Conservation (phyloP, 2,797 vertebrate genomes). For the Gymnoscopelus microlampas region DNA sequence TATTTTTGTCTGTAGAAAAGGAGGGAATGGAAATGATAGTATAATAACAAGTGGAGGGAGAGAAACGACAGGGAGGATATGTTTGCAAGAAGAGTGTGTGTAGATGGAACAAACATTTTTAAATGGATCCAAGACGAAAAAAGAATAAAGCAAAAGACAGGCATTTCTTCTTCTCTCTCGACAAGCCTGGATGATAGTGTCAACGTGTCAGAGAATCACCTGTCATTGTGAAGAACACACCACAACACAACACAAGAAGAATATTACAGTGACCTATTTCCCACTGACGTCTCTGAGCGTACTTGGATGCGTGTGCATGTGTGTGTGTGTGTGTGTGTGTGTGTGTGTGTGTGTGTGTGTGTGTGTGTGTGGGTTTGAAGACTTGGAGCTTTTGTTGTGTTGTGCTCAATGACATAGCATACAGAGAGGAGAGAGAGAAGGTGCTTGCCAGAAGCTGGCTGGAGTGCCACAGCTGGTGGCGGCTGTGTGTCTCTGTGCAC, state of each 20-base stretch:
- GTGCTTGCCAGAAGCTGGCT: neutral
- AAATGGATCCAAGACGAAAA: neutral
- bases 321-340: neutral
- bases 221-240: slow-evolving; percentile 11
- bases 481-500: neutral
- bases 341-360: slow-evolving; percentile 12
- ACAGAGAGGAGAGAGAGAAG: neutral
- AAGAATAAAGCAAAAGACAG: slow-evolving; percentile 9
- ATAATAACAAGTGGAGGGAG: neutral
- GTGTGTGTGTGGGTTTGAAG: neutral
- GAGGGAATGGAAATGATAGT: neutral
- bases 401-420: too few species aligned
- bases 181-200: slow-evolving; percentile 6
- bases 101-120: neutral
- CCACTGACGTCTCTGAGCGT: neutral
- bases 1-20: neutral
- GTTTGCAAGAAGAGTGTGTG: too few species aligned
- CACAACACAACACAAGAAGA: neutral
- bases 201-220: slow-evolving; percentile 18
- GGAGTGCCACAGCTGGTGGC: slow-evolving; percentile 18
- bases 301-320: slow-evolving; percentile 9
- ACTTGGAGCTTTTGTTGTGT: neutral
- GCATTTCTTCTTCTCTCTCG: slow-evolving; percentile 9
- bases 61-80: neutral
- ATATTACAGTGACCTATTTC: neutral